Conservation (phyloP, 2,888 invertebrate genomes). For the Platycheirus rosarum region DNA sequence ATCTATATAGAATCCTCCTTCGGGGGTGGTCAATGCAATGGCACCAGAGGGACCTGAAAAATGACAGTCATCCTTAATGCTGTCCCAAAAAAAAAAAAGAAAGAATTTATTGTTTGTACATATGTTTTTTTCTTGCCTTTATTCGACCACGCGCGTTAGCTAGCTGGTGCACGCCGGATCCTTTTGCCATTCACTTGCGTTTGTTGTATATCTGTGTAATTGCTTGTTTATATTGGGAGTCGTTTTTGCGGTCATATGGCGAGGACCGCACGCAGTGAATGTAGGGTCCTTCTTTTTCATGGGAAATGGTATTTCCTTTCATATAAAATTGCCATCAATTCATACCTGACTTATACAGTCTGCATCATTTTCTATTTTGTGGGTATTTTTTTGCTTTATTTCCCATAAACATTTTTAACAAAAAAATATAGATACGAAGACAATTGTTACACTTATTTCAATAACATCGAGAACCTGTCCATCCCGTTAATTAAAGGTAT, state of each 20-base stretch:
- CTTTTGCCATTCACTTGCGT: slow-evolving; percentile 48
- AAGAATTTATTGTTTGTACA: slow-evolving; percentile 40
- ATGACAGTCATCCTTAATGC: slow-evolving; percentile 73
- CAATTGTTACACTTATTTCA: slow-evolving; percentile 25
- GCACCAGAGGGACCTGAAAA: slow-evolving; percentile 64
- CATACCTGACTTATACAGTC: slow-evolving; percentile 2
- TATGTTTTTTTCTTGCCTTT: slow-evolving; percentile 6
- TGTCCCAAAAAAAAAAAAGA: slow-evolving; percentile 47
- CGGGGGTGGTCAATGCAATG: slow-evolving; percentile 75
- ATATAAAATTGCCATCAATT: not conserved
- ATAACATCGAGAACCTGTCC: slow-evolving; percentile 49
- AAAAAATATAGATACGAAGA: slow-evolving; percentile 25
- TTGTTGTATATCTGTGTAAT: slow-evolving; percentile 64
- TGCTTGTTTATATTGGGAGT: slow-evolving; percentile 66
- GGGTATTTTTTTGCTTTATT: slow-evolving; percentile 27
- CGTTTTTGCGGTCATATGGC: slow-evolving; percentile 47
- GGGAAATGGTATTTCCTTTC: slow-evolving; percentile 46
- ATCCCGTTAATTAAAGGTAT: slow-evolving; percentile 66
- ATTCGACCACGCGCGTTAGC: slow-evolving; percentile 62
- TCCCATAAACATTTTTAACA: slow-evolving; percentile 46
- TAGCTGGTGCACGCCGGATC: slow-evolving; percentile 19
- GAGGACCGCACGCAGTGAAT: slow-evolving; percentile 66
- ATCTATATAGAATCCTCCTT: slow-evolving; percentile 39
- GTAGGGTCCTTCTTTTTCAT: slow-evolving; percentile 31
- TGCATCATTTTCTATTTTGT: too few relatives aligned